Evolutionary conservation across 2,888 invertebrate species (phyloP).

Genomic region (Pinctada fucata): DNA sequence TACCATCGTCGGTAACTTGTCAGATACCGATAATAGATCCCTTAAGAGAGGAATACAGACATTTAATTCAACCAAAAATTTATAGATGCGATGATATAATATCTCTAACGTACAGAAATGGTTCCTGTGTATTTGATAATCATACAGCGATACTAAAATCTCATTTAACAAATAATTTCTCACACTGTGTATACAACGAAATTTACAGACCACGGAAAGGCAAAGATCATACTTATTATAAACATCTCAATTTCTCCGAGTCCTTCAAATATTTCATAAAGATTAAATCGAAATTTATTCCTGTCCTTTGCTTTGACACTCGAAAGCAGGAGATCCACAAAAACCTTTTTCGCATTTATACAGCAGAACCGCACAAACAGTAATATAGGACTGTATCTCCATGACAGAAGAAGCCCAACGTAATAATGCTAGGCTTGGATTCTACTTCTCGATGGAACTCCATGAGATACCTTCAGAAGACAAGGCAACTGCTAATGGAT

Average conservation of each 20-base stretch:
- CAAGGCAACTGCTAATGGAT: conserved; percentile 80
- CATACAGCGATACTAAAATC: conserved; percentile 41
- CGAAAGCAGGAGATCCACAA: conserved; percentile 60
- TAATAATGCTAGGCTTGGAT: conserved; percentile 89
- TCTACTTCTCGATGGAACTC: conserved; percentile 91
- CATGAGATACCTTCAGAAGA: conserved; percentile 88
- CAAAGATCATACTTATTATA: conserved; percentile 44
- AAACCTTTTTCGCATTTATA: conserved; percentile 39
- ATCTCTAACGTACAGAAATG: conserved; percentile 65
- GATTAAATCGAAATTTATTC: conserved; percentile 65
- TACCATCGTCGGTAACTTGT: conserved; percentile 48
- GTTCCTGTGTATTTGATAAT: conserved; percentile 43
- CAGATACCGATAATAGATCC: conserved; percentile 71
- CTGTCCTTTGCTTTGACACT: conserved; percentile 65
- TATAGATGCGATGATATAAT: conserved; percentile 53
- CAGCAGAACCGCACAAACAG: too few relatives aligned
- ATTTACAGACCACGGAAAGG: conserved; percentile 45
- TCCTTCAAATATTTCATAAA: conserved; percentile 41
- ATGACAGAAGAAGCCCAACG: conserved; percentile 79
- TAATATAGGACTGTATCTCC: conserved; percentile 42
- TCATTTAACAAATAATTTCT: conserved; percentile 59
- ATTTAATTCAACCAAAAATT: conserved; percentile 51
- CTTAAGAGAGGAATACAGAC: conserved; percentile 58
- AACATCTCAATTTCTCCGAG: conserved; percentile 43
- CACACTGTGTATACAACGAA: conserved; percentile 66